Evolutionary conservation across 2,113 vertebrate genomes (phyloP).

Genomic region (Pseudolaguvia tuberculata): DNA sequence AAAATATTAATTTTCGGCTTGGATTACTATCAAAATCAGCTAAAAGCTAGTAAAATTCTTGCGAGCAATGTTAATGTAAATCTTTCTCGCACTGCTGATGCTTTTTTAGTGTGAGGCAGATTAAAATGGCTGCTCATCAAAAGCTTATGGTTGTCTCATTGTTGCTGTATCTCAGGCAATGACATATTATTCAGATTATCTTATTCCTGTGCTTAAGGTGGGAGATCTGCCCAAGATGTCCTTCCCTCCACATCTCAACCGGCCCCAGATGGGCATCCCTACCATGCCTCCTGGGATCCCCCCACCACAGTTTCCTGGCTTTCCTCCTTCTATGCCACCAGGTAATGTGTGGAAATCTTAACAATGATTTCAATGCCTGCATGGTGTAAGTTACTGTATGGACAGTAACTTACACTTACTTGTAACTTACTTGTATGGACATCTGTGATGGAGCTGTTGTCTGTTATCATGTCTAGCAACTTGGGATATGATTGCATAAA

Average conservation of each 20-base stretch:
- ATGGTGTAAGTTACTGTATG: neutral
- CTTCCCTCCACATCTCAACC: conserved; percentile 95
- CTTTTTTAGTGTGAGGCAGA: neutral
- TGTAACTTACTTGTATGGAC: too few relatives aligned
- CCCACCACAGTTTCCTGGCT: conserved; percentile 91
- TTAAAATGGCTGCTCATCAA: neutral
- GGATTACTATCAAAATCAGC: neutral
- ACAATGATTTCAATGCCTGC: neutral
- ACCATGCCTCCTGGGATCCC: conserved; percentile 91
- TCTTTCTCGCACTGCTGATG: neutral
- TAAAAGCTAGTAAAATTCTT: neutral
- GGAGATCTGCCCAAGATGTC: conserved; percentile 79
- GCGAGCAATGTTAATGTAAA: neutral
- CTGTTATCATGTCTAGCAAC: too few relatives aligned
- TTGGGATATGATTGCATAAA: too few relatives aligned
- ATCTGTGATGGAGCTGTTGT: too few relatives aligned
- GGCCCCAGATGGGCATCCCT: conserved; percentile 85
- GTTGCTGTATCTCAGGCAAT: neutral
- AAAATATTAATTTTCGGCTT: too few relatives aligned
- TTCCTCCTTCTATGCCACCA: conserved; percentile 85
- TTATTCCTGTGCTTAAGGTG: conserved; percentile 65
- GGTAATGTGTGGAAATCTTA: conserved; percentile 58
- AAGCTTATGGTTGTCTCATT: neutral
- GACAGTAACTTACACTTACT: too few relatives aligned
- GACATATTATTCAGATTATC: neutral